Conservation (phyloP, 2,888 invertebrate genomes). For the Rhagium mordax region DNA sequence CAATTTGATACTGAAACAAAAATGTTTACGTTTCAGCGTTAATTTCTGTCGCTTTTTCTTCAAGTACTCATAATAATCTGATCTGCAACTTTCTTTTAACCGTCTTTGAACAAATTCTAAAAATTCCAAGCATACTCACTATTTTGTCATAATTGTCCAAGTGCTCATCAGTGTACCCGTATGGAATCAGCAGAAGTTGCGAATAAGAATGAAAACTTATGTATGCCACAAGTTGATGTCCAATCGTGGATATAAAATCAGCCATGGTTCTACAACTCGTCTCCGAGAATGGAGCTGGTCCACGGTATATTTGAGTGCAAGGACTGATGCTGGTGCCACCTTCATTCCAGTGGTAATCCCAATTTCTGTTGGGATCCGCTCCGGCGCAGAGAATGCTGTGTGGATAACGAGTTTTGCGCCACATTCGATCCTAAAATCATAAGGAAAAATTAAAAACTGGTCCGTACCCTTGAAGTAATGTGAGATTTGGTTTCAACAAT, state of each 20-base stretch:
- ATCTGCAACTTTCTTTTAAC: no score
- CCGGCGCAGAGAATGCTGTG: slow-evolving; percentile 74
- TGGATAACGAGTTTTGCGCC: slow-evolving; percentile 78
- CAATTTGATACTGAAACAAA: slow-evolving; percentile 16
- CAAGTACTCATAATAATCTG: no score
- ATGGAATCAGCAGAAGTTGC: slow-evolving; percentile 79
- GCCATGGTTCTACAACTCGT: slow-evolving; percentile 75
- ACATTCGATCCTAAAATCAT: slow-evolving; percentile 74
- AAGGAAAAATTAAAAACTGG: no score
- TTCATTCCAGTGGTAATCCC: slow-evolving; percentile 79
- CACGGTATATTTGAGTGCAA: slow-evolving; percentile 78
- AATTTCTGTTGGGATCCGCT: slow-evolving; percentile 85
- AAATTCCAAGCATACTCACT: no score
- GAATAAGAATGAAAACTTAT: slow-evolving; percentile 83
- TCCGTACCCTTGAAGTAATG: no score
- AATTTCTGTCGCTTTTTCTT: no score
- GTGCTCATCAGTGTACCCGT: slow-evolving; percentile 76
- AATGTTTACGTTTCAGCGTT: no score
- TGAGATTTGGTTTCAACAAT: no score
- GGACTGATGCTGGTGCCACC: slow-evolving; percentile 73
- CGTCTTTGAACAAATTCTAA: no score
- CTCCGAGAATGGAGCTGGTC: slow-evolving; percentile 80
- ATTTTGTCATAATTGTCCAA: slow-evolving; percentile 75
- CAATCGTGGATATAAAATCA: slow-evolving; percentile 70
- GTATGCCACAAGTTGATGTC: slow-evolving; percentile 70